Evolutionary conservation across 2,888 invertebrate species (phyloP).

Genomic region (Ischnus inquisitorius): DNA sequence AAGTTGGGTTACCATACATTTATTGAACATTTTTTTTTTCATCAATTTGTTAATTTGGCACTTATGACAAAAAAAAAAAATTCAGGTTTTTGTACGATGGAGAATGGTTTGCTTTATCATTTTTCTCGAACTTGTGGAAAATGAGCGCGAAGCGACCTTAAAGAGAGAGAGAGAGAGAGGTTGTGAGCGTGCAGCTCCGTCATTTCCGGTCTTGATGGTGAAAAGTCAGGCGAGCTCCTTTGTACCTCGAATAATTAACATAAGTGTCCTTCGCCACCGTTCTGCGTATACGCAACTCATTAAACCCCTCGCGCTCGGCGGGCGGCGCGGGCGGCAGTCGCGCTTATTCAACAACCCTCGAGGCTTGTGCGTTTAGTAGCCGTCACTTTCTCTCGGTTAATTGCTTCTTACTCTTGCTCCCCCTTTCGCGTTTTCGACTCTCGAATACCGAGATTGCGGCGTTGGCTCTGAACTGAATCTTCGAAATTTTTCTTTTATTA

Average conservation of each 20-base stretch:
- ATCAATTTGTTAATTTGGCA: too few relatives aligned
- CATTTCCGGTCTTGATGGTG: constrained; percentile 74
- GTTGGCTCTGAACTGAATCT: constrained; percentile 36
- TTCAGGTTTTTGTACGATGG: too few relatives aligned
- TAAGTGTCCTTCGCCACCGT: constrained; percentile 71
- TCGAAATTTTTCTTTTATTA: too few relatives aligned
- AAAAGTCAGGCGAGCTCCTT: constrained; percentile 79
- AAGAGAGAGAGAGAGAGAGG: constrained; percentile 39
- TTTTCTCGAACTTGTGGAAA: too few relatives aligned
- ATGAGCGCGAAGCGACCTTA: too few relatives aligned
- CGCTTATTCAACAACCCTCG: constrained; percentile 40
- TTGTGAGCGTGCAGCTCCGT: constrained; percentile 68
- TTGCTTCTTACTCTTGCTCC: constrained; percentile 38
- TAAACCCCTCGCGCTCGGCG: constrained; percentile 27
- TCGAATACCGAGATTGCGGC: constrained; percentile 39
- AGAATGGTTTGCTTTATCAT: too few relatives aligned
- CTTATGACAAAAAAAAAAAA: too few relatives aligned
- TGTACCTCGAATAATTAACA: constrained; percentile 80
- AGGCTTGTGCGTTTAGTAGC: constrained; percentile 45
- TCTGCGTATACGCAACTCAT: constrained; percentile 31
- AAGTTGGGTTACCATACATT: too few relatives aligned
- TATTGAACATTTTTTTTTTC: too few relatives aligned
- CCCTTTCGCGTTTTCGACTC: neutral
- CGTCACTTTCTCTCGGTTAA: constrained; percentile 47
- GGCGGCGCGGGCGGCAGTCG: constrained; percentile 12